Percentiles rank a stretch among this genome's conserved stretches.
phyloP scores from a whole-genome alignment of 2,113 vertebrate species.

The Smithornis capensis region DNA sequence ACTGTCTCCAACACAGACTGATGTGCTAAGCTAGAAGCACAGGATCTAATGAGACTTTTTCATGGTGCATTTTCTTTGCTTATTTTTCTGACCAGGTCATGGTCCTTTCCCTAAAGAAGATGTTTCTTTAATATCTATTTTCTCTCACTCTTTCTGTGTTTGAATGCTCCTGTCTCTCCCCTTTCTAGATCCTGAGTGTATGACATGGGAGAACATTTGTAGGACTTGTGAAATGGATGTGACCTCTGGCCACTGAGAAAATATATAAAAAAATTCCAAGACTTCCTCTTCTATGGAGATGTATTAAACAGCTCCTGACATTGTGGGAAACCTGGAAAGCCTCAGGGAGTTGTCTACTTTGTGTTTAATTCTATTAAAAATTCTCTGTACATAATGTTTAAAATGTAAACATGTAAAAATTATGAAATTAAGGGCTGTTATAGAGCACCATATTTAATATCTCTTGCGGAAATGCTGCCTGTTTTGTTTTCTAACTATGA shows the following conservation, averaged over 20 bases:
- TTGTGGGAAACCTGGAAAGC: not conserved
- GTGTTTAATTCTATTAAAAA: not conserved
- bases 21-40: not conserved
- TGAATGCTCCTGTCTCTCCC: not conserved
- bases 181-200: not conserved
- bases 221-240: not conserved
- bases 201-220: not conserved
- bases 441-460: not conserved
- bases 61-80: not conserved
- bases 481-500: too few relatives aligned
- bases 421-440: not conserved
- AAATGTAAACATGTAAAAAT: not conserved
- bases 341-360: not conserved
- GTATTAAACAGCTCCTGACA: not conserved
- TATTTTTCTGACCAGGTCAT: not conserved
- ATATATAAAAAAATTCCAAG: not conserved
- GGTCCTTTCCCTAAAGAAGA: not conserved
- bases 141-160: not conserved
- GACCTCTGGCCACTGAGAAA: not conserved
- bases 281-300: not conserved
- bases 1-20: not conserved
- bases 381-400: not conserved
- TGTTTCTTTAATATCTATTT: not conserved
- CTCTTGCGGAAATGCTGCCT: not conserved
- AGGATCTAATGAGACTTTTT: not conserved